Evolutionary conservation across 2,888 invertebrate species (phyloP), one percentile per base, ranked within the genome.

Genomic region (Heteromurus nitidus): DNA sequence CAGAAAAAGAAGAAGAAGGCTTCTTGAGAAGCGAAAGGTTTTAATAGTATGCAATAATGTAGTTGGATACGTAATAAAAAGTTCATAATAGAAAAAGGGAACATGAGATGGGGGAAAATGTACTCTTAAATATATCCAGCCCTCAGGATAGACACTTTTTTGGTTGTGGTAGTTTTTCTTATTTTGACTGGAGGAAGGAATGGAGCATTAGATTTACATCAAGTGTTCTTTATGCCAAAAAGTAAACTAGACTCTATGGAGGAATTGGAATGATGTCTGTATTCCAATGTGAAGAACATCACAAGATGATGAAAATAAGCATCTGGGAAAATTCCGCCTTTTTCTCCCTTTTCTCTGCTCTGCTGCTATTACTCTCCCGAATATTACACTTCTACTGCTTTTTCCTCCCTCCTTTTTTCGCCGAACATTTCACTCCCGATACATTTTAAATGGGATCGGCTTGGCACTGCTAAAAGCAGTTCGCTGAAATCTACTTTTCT

Each of bases 401-500:
- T 53, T 55, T 20, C 50, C 55, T 55, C 26, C 55, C 7, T 50
- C 1, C 26, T n/a, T n/a, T n/a, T n/a, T n/a, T n/a, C n/a, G n/a
- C n/a, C n/a, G n/a, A n/a, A n/a, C n/a, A n/a, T n/a, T 58, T 26
- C 26, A 26, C 58, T 58, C 26, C 24, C 26, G 50, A 30, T 36
- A 44, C 42, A 44, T 72, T 44, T 60, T 60, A 60, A 58, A 60
- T 60, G 44, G 60, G 72, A 60, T 60, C 28, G 69, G 55, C 3
- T 16, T 3, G 53, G 55, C 22, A 55, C 22, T 3, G 22, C 20
- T 55, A 44, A 60, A 24, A 30, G 42, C 44, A 44, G 5, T 26
- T n/a, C 16, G 18, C 44, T 44, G 47, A 72, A 58, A 72, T 72
- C 60, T 60, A 72, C 72, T 72, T 72, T 72, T 68, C 60, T 62